Evolutionary conservation across 1,140 invertebrate genomes (phyloP).

Genomic region (Drosophila pallidifrons): DNA sequence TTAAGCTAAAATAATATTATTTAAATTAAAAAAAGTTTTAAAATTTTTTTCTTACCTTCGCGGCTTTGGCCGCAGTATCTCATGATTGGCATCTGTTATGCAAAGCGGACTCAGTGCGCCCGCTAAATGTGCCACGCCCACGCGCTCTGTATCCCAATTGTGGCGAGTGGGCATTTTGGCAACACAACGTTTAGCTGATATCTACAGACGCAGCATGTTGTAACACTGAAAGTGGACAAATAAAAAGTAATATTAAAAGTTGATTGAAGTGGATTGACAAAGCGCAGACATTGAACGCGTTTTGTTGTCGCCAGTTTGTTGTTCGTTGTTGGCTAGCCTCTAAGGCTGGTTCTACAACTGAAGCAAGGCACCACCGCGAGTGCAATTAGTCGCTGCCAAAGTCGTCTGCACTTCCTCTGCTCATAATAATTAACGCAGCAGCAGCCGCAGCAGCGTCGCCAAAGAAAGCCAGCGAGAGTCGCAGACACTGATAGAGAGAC

Average conservation of each 20-base stretch:
- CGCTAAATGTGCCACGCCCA: slow-evolving; percentile 87
- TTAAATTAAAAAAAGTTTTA: background rate
- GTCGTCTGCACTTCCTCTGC: slow-evolving; percentile 73
- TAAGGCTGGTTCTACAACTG: slow-evolving; percentile 46
- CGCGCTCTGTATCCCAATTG: slow-evolving; percentile 75
- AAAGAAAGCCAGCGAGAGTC: slow-evolving; percentile 55
- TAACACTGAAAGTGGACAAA: slow-evolving; percentile 19
- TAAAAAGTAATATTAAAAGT: slow-evolving; percentile 22
- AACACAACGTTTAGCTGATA: background rate
- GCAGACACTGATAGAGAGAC: background rate
- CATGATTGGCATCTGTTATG: slow-evolving; percentile 91
- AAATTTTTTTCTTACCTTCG: slow-evolving; percentile 88
- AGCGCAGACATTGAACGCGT: slow-evolving; percentile 17
- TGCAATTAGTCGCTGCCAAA: slow-evolving; percentile 72
- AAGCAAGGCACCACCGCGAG: slow-evolving; percentile 51
- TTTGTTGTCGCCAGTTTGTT: slow-evolving; percentile 14
- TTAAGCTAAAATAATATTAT: background rate
- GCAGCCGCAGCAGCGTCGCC: slow-evolving; percentile 54
- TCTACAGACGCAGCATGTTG: slow-evolving; percentile 27
- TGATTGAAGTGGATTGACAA: slow-evolving; percentile 20
- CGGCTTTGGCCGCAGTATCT: slow-evolving; percentile 94
- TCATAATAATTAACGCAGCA: slow-evolving; percentile 75
- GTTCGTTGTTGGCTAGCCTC: slow-evolving; percentile 31
- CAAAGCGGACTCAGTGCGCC: slow-evolving; percentile 89
- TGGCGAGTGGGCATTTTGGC: slow-evolving; percentile 73